A percentile compares a stretch with the other conserved stretches of the same genome.
phyloP scores from a whole-genome alignment of 2,888 invertebrate species.

The Laspeyria flexula region DNA sequence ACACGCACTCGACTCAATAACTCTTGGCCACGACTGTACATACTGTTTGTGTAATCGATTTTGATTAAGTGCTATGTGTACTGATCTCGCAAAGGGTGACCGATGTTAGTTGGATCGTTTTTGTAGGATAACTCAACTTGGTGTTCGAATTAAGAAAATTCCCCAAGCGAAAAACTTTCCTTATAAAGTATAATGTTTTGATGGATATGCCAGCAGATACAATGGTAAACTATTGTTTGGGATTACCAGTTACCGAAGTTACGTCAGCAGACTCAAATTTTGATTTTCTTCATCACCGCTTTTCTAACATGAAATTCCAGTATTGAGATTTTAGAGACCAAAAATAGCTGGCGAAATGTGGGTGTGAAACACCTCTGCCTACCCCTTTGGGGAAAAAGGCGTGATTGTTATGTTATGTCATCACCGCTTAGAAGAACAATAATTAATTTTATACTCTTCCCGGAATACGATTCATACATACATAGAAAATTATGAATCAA shows the following conservation, averaged over 20 bases:
- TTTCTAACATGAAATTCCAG: too few relatives aligned
- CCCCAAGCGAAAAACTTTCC: not conserved
- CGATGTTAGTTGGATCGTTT: not conserved
- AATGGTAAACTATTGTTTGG: too few relatives aligned
- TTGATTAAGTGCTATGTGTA: conserved; percentile 38
- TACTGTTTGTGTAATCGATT: conserved; percentile 43
- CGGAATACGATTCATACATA: not conserved
- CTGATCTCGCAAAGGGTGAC: conserved; percentile 9
- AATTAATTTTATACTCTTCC: not conserved
- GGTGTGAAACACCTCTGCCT: too few relatives aligned
- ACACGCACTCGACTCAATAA: conserved; percentile 25
- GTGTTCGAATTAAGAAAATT: not conserved
- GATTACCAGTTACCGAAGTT: too few relatives aligned
- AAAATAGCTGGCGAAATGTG: too few relatives aligned
- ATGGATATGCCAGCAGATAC: too few relatives aligned
- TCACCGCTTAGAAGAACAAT: too few relatives aligned
- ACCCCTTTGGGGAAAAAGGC: too few relatives aligned
- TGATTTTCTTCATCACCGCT: too few relatives aligned
- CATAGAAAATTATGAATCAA: not conserved
- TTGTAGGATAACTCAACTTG: conserved; percentile 1
- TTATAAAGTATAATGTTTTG: not conserved
- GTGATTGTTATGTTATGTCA: too few relatives aligned
- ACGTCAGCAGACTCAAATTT: too few relatives aligned
- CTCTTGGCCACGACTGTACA: conserved; percentile 17
- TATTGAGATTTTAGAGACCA: too few relatives aligned